These are phyloP conservation scores for Heliconius charithonia DNA, from an alignment of 2,888 invertebrate genomes.

Conservation along the genomic window DNA sequence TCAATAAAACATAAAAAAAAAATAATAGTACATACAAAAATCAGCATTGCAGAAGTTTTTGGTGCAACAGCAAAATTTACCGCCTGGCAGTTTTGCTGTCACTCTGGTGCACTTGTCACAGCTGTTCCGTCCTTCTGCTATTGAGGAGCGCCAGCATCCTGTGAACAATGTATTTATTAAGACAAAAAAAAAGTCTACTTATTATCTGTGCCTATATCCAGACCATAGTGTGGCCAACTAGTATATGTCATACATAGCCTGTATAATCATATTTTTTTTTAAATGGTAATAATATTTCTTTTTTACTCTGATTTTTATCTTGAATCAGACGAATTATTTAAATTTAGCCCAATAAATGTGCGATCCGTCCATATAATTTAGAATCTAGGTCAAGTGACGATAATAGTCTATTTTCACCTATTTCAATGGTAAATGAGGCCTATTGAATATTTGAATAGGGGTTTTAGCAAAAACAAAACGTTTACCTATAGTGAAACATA, in stretches of 20 bases:
- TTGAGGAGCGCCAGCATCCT: constrained; percentile 84
- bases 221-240: too few species aligned
- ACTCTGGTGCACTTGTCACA: constrained; percentile 78
- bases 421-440: constrained; percentile 18
- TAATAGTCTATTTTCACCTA: constrained; percentile 4
- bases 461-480: constrained; percentile 1
- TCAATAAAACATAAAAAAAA: background rate
- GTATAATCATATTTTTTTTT: too few species aligned
- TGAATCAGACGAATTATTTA: too few species aligned
- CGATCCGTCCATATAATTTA: background rate
- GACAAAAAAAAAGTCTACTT: background rate
- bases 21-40: constrained; percentile 67
- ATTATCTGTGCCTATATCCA: too few species aligned
- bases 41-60: constrained; percentile 91
- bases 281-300: too few species aligned
- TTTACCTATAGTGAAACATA: background rate
- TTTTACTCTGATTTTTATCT: too few species aligned
- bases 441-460: constrained; percentile 4
- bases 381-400: constrained; percentile 8
- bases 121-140: constrained; percentile 76
- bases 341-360: background rate
- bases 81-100: constrained; percentile 77
- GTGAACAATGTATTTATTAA: constrained; percentile 1
- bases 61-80: constrained; percentile 93
- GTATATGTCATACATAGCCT: too few species aligned